Evolutionary conservation across 2,888 invertebrate genomes (phyloP), one percentile per base, ranked within the genome.

Genomic region (Tetragonula carbonaria): DNA sequence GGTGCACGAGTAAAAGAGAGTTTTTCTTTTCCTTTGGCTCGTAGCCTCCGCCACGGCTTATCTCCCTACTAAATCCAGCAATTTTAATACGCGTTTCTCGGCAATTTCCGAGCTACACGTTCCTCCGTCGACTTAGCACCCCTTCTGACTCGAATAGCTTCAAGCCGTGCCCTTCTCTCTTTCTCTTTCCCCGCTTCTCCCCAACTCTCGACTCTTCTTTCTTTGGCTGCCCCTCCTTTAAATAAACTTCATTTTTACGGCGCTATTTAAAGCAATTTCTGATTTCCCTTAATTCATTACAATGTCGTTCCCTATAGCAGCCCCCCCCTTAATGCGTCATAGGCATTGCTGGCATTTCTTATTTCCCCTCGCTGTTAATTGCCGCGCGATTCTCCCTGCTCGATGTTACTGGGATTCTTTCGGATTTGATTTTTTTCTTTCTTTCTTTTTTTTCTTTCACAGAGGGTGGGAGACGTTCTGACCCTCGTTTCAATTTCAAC

Each of bases 61-160:
- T 95, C 95, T 95, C 92, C 94, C 94, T 94, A 95, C 95, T 95
- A 95, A 95, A 95, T 95, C 95, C 95, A 95, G 92, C 95, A 95
- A 95, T 95, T 95, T 95, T 95, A 95, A 95, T 95, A 95, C 95
- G 95, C 95, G 94, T 94, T 94, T 93, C 95, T 93, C 91, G 94
- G 95, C 95, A 95, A 95, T 95, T 95, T 95, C 94, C 94, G 90
- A 85, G 91, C 92, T 92, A 92, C 93, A 92, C 93, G 93, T 93
- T 93, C 92, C 92, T 87, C 87, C 87, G 79, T 74, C 88, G 89
- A 90, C 92, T 92, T 92, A 92, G 91, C 90, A 90, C 91, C 88
- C 89, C 87, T 89, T 82, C 88, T 51, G 45, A 77, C 45, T 74
- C 73, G 75, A 73, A 70, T 51, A 55, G 63, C 87, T 81, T 87